Evolutionary conservation across 2,113 vertebrate genomes (phyloP).

Genomic region (Sander lucioperca): DNA sequence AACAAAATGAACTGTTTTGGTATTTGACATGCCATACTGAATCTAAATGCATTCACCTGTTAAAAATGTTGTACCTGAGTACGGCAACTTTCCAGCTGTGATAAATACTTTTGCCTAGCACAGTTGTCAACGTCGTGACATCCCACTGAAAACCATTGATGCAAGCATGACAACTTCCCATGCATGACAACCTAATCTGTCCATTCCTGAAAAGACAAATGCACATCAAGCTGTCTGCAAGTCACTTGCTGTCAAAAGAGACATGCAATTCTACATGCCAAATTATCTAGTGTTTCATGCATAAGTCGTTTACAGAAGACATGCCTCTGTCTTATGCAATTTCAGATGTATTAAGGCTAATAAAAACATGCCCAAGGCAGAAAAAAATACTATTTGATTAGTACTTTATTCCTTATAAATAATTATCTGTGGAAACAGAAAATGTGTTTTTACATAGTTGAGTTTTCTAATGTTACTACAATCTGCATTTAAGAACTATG

Average conservation of each 20-base stretch:
- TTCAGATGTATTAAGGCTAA: neutral
- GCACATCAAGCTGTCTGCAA: conserved; percentile 13
- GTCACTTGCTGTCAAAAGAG: conserved; percentile 19
- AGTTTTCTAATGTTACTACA: neutral
- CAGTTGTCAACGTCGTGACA: neutral
- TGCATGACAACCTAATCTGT: conserved; percentile 35
- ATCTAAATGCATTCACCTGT: neutral
- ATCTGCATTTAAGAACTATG: neutral
- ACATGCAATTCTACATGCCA: conserved; percentile 26
- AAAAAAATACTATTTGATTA: neutral
- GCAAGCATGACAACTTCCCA: conserved; percentile 30
- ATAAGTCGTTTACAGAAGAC: neutral
- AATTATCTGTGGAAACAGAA: neutral
- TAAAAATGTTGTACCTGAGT: neutral
- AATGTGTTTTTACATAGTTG: neutral
- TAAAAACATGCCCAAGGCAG: neutral
- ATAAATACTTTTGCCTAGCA: neutral
- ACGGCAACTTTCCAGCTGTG: neutral
- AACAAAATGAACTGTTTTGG: neutral
- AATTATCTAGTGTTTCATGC: conserved; percentile 28
- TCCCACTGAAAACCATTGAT: conserved; percentile 7
- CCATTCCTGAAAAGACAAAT: conserved; percentile 25
- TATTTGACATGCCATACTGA: neutral
- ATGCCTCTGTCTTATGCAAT: neutral
- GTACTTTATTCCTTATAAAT: neutral